phyloP scores from a whole-genome alignment of 1,140 invertebrate species.

The Philotrypesis tridentata region DNA sequence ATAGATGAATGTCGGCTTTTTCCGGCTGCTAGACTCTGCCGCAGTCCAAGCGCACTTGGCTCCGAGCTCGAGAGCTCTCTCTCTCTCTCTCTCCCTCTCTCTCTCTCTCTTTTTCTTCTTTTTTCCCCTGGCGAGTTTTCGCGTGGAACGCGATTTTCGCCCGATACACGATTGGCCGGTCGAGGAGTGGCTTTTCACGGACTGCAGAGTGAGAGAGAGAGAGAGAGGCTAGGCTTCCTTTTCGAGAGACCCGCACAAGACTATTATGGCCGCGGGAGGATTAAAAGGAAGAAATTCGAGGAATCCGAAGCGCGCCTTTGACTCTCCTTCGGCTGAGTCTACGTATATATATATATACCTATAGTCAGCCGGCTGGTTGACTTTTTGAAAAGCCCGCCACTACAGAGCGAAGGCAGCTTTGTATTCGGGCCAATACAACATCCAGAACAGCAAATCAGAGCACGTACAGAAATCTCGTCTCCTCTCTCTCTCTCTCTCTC shows the following conservation, averaged over 20 bases:
- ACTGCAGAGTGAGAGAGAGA: no score
- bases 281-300: not conserved
- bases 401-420: no score
- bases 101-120: conserved; percentile 8
- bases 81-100: no score
- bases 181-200: not conserved
- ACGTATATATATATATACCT: no score
- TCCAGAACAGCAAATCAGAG: no score
- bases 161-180: conserved; percentile 2
- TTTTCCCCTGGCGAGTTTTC: conserved; percentile 1
- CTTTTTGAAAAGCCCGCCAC: not conserved
- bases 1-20: not conserved
- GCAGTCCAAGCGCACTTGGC: not conserved
- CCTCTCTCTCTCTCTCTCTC: no score
- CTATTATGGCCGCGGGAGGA: not conserved
- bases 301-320: conserved; percentile 11
- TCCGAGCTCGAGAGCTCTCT: not conserved
- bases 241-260: not conserved
- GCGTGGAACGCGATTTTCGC: conserved; percentile 16
- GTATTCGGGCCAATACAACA: no score
- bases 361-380: no score
- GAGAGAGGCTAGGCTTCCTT: not conserved
- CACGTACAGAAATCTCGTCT: no score
- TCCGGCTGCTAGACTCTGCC: not conserved
- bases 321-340: no score